Conservation (phyloP, 2,888 invertebrate genomes). For the Luperina testacea region DNA sequence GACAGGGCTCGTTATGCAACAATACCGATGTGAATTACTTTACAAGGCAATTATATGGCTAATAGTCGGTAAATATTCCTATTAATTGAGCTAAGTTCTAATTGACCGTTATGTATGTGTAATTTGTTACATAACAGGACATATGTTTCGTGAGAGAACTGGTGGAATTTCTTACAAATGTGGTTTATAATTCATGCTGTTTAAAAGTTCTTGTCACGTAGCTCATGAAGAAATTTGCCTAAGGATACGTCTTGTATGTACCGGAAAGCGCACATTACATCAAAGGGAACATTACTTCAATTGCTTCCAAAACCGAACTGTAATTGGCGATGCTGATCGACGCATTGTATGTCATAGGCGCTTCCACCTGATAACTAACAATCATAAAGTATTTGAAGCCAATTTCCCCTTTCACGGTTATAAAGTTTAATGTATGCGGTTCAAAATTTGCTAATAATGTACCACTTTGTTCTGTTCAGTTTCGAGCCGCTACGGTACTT, state of each 20-base stretch:
- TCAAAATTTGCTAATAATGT: constrained; percentile 80
- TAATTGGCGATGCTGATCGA: constrained; percentile 47
- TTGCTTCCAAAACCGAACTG: constrained; percentile 26
- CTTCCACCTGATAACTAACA: constrained; percentile 73
- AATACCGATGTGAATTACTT: constrained; percentile 73
- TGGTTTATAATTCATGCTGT: constrained; percentile 16
- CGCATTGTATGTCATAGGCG: constrained; percentile 75
- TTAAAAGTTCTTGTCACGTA: constrained; percentile 48
- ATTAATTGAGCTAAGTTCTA: constrained; percentile 53
- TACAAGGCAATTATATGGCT: constrained; percentile 63
- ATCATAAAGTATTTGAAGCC: constrained; percentile 72
- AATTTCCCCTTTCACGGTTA: constrained; percentile 82
- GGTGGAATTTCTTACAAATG: constrained; percentile 8
- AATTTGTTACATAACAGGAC: constrained; percentile 19
- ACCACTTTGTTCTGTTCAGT: constrained; percentile 75
- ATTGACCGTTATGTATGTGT: constrained; percentile 31
- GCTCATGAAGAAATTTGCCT: constrained; percentile 39
- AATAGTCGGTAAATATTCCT: constrained; percentile 48
- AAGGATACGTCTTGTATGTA: constrained; percentile 29
- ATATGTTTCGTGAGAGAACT: neutral
- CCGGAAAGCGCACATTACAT: constrained; percentile 46
- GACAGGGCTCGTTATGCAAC: constrained; percentile 74
- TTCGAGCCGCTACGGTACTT: constrained; percentile 79
- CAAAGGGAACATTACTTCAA: constrained; percentile 44
- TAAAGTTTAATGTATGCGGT: constrained; percentile 75